Evolutionary conservation across 2,888 invertebrate genomes (phyloP).

Genomic region (Sesamia inferens): DNA sequence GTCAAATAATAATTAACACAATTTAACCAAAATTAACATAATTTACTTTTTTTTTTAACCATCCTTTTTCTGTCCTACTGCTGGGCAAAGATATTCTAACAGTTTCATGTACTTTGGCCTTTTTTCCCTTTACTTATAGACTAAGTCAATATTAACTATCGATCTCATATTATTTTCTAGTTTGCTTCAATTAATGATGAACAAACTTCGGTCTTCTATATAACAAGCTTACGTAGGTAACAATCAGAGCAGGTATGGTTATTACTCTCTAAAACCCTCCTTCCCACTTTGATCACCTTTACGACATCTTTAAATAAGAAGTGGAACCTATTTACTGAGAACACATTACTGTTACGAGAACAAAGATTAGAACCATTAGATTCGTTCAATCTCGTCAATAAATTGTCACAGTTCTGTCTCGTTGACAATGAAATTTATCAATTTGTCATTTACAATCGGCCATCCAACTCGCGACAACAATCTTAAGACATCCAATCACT

Average conservation of each 20-base stretch:
- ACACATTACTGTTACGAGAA: too few relatives aligned
- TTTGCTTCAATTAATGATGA: background rate
- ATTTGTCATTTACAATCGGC: conserved; percentile 20
- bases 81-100: background rate
- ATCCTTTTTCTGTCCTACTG: background rate
- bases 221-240: too few relatives aligned
- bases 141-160: background rate
- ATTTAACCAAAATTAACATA: conserved; percentile 2
- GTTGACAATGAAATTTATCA: background rate
- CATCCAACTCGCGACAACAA: conserved; percentile 35
- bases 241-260: background rate
- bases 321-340: background rate
- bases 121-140: background rate
- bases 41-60: background rate
- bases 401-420: background rate
- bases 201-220: too few relatives aligned
- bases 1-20: background rate
- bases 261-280: background rate
- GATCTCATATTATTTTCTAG: background rate
- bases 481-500: conserved; percentile 43
- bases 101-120: background rate
- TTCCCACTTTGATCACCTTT: background rate
- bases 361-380: background rate
- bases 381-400: too few relatives aligned
- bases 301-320: background rate